These are phyloP conservation scores for Heterochromis multidens DNA, from an alignment of 2,113 vertebrate species.

Conservation along the genomic window DNA sequence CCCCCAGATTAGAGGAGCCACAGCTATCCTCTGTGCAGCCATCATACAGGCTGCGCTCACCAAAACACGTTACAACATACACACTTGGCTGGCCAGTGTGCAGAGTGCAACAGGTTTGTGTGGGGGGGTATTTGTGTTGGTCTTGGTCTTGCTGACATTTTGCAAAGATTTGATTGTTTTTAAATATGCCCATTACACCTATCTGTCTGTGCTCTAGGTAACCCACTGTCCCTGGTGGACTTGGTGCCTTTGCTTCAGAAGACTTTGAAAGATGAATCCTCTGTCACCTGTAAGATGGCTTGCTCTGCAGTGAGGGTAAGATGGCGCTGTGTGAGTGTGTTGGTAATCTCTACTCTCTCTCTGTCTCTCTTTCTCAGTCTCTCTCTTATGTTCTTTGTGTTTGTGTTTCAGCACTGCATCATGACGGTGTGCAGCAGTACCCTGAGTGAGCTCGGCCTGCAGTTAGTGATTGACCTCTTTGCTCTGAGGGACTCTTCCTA, in stretches of 20 bases:
- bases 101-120: slow-evolving; percentile 81
- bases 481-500: slow-evolving; percentile 87
- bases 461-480: slow-evolving; percentile 85
- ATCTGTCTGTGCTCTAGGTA: slow-evolving; percentile 72
- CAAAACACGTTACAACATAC: slow-evolving; percentile 87
- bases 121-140: not conserved
- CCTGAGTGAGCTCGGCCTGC: slow-evolving; percentile 88
- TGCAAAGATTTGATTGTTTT: not conserved
- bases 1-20: slow-evolving; percentile 93
- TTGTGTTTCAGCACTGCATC: slow-evolving; percentile 87
- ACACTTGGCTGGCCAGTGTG: slow-evolving; percentile 82
- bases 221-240: slow-evolving; percentile 83
- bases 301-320: slow-evolving; percentile 93
- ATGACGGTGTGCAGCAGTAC: slow-evolving; percentile 88
- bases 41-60: slow-evolving; percentile 85
- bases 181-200: not conserved
- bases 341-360: not conserved
- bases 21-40: slow-evolving; percentile 89
- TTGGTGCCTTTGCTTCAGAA: slow-evolving; percentile 87
- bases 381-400: not conserved
- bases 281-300: slow-evolving; percentile 93
- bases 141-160: not conserved
- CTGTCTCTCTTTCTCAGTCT: accelerated
- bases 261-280: slow-evolving; percentile 89
- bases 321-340: not conserved